A percentile compares a stretch with the other conserved stretches of the same genome.
phyloP scores from a whole-genome alignment of 2,113 vertebrate species.

The Chaetops frenatus region DNA sequence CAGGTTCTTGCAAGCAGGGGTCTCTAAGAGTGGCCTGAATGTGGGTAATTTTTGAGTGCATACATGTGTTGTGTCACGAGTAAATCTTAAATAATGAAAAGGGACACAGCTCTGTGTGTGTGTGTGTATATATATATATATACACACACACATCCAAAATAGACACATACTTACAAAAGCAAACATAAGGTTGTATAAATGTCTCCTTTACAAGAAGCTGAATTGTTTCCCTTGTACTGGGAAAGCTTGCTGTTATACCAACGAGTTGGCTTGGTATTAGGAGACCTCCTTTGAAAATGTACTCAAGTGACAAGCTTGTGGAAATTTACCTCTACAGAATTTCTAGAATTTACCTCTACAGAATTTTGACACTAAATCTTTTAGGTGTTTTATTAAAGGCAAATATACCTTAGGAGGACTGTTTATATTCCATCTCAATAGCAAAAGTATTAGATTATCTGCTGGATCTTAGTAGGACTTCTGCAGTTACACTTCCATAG shows the following conservation, averaged over 20 bases:
- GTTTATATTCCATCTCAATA: neutral
- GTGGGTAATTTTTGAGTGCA: neutral
- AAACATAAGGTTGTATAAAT: neutral
- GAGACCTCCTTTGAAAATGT: neutral
- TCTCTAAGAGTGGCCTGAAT: neutral
- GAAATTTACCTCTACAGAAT: neutral
- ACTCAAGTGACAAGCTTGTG: neutral
- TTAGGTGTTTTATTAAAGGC: neutral
- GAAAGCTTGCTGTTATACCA: neutral
- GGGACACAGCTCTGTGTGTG: rapidly evolving
- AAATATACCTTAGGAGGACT: neutral
- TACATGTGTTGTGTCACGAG: rapidly evolving
- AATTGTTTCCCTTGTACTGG: neutral
- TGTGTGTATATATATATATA: rapidly evolving
- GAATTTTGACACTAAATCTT: neutral
- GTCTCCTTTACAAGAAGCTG: neutral
- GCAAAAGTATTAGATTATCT: neutral
- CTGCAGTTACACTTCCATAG: neutral
- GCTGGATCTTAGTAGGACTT: neutral
- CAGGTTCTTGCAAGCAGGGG: neutral
- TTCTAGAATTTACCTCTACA: neutral
- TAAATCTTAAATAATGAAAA: neutral
- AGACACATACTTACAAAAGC: neutral
- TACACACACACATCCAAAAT: neutral
- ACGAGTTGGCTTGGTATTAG: neutral